Evolutionary conservation across 92 coral and sea anemone species (phyloP), one percentile per base, ranked within the genome.

Genomic region (Montipora capitata): DNA sequence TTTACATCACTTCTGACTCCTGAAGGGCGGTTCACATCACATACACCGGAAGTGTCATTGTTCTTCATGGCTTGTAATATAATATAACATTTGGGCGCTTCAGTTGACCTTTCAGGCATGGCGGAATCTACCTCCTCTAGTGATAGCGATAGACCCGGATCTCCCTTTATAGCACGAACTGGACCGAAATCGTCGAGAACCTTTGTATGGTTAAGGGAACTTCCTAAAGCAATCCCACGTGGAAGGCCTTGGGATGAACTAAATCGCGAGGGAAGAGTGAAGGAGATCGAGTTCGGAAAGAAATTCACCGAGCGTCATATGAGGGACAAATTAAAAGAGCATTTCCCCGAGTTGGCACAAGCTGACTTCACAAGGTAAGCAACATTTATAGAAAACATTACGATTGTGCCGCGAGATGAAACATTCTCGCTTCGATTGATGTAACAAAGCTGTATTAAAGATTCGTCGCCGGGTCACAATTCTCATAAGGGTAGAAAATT

Each of bases 11-110:
- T 45, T 8, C 57, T 72, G 14, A 72, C 77, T 41, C 39, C 51
- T 5, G 77, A 72, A 72, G 5, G 77, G 77, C 52, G 8, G 52
- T 18, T 41, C 20, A 18, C 20, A 18, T 72, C 77, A 72, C 77
- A 72, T 72, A 72, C 57, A 39, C 77, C 52, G 77, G 77, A 72
- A 72, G 77, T 72, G 77, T 72, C 77, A 72, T 40, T 40, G 77
- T 72, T 72, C 77, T 72, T 41, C 16, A 12, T 52, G 39, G 77
- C 77, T 40, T 72, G 77, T 72, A 41, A 72, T 72, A 41, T 72
- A 72, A 72, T 66, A 45, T 8, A 39, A 66, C 77, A 39, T 39
- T 72, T 45, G 51, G 51, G 51, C 51, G 51, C 51, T 72, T 72
- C 77, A 72, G 77, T 72, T 72, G 20, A 72, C 57, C 52, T 72